phyloP scores from a whole-genome alignment of 2,113 vertebrate genomes.

The Antechinus stuartii region DNA sequence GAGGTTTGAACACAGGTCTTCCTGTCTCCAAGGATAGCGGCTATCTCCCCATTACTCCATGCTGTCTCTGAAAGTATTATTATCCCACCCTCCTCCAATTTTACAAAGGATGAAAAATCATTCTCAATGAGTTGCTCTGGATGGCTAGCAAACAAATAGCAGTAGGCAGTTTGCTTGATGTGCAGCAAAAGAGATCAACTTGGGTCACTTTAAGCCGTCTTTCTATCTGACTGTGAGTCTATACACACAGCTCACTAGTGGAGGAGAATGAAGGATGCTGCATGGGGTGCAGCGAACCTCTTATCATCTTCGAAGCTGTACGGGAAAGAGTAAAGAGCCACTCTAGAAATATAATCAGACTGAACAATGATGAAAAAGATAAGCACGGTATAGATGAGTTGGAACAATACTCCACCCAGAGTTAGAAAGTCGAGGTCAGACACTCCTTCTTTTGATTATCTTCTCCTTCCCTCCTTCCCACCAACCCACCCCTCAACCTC shows the following conservation, averaged over 20 bases:
- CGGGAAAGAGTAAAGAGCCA: not conserved
- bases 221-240: not conserved
- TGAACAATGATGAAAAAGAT: not conserved
- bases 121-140: not conserved
- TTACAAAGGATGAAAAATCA: constrained; percentile 4
- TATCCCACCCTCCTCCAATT: not conserved
- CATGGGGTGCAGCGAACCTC: not conserved
- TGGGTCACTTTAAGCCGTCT: not conserved
- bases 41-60: not conserved
- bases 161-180: not conserved
- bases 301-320: not conserved
- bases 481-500: rapidly evolving
- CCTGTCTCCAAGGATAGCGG: not conserved
- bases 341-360: not conserved
- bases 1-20: not conserved
- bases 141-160: not conserved
- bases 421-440: not conserved
- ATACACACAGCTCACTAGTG: not conserved
- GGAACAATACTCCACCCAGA: not conserved
- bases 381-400: not conserved
- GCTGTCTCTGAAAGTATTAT: not conserved
- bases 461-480: not conserved
- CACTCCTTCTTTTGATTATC: not conserved
- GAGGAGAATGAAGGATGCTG: not conserved
- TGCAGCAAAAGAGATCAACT: not conserved